phyloP scores from a whole-genome alignment of 1,140 invertebrate species.

The Trichoplusia ni region DNA sequence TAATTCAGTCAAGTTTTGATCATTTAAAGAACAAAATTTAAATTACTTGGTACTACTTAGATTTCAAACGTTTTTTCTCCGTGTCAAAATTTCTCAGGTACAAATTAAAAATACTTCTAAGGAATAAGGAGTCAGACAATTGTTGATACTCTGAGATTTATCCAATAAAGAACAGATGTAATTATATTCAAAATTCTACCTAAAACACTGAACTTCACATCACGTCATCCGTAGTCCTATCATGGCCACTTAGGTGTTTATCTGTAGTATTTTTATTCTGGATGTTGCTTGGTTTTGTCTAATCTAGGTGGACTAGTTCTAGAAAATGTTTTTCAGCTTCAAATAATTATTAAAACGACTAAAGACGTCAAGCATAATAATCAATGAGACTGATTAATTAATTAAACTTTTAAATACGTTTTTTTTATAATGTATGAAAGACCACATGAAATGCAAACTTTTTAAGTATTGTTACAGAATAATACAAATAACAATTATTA shows the following conservation, averaged over 20 bases:
- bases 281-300: constrained; percentile 25
- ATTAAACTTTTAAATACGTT: too few relatives aligned
- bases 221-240: constrained; percentile 52
- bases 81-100: too few relatives aligned
- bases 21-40: too few relatives aligned
- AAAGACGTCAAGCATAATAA: too few relatives aligned
- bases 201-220: constrained; percentile 37
- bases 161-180: constrained; percentile 54
- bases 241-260: constrained; percentile 53
- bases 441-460: neutral
- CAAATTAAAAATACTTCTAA: too few relatives aligned
- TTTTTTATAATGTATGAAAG: neutral
- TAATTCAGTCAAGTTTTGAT: too few relatives aligned
- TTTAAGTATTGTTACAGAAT: neutral
- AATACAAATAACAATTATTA: neutral
- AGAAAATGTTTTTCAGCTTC: neutral
- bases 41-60: too few relatives aligned
- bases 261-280: constrained; percentile 36
- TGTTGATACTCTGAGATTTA: too few relatives aligned
- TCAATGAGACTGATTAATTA: too few relatives aligned
- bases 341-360: neutral
- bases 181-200: constrained; percentile 24
- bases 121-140: too few relatives aligned
- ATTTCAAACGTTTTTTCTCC: too few relatives aligned
- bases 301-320: neutral